These are phyloP conservation scores for Ahaetulla prasina DNA, from an alignment of 2,113 vertebrate genomes.

Conservation along the genomic window DNA sequence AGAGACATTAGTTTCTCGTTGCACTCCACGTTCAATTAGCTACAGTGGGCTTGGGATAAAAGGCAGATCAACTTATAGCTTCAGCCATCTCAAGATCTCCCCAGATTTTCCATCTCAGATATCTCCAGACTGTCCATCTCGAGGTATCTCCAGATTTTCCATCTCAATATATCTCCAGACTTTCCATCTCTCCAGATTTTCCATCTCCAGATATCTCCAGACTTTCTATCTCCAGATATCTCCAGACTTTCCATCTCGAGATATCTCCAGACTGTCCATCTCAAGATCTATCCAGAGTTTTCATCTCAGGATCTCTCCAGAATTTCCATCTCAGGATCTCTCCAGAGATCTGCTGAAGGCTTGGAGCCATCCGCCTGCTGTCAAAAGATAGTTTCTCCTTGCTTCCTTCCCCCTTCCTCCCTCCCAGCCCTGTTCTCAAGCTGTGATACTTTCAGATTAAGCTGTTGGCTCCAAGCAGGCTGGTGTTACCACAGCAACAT, in stretches of 20 bases:
- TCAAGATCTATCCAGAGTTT: accelerated
- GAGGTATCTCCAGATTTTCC: no score
- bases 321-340: not conserved
- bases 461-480: not conserved
- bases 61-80: not conserved
- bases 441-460: not conserved
- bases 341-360: accelerated
- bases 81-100: not conserved
- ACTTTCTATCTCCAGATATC: not conserved
- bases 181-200: accelerated
- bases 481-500: constrained; percentile 23
- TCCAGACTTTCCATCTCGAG: accelerated
- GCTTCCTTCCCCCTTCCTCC: not conserved
- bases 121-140: no score
- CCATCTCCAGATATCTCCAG: no score
- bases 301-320: accelerated
- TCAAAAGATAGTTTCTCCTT: accelerated
- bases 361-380: not conserved
- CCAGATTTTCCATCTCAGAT: accelerated
- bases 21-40: accelerated
- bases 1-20: no score
- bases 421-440: not conserved
- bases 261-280: accelerated
- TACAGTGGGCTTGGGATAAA: not conserved
- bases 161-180: no score